These are phyloP conservation scores for Aspidiotus destructor DNA, from an alignment of 2,888 invertebrate genomes.

Conservation along the genomic window DNA sequence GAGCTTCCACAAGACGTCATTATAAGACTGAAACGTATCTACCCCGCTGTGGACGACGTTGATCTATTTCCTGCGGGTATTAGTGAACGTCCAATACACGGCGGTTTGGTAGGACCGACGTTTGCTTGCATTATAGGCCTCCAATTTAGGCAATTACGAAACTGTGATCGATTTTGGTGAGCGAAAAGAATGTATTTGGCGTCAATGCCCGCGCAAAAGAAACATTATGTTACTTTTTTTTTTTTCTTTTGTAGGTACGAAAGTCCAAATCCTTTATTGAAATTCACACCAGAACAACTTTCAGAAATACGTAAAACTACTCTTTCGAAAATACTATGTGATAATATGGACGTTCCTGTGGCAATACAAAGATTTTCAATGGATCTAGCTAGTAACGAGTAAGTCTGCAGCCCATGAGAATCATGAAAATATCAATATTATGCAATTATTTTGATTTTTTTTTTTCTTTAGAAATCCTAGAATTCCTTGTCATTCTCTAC, in stretches of 20 bases:
- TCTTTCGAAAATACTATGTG: conserved; percentile 74
- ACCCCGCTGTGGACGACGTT: conserved; percentile 86
- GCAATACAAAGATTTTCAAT: conserved; percentile 84
- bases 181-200: conserved; percentile 34
- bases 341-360: conserved; percentile 74
- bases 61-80: conserved; percentile 93
- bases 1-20: conserved; percentile 68
- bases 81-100: conserved; percentile 70
- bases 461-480: conserved; percentile 59
- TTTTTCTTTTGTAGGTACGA: conserved; percentile 57
- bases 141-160: conserved; percentile 79
- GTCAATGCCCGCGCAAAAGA: neutral
- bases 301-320: conserved; percentile 79
- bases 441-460: neutral
- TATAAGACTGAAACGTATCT: conserved; percentile 61
- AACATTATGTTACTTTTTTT: neutral
- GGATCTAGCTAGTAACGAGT: conserved; percentile 82
- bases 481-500: conserved; percentile 70
- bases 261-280: conserved; percentile 64
- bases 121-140: conserved; percentile 90
- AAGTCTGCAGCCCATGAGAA: conserved; percentile 40
- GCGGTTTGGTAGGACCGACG: conserved; percentile 87
- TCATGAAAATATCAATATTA: no score
- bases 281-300: conserved; percentile 76
- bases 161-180: conserved; percentile 90